These are phyloP conservation scores for Takifugu bimaculatus DNA, from an alignment of 2,113 vertebrate genomes.

Conservation along the genomic window DNA sequence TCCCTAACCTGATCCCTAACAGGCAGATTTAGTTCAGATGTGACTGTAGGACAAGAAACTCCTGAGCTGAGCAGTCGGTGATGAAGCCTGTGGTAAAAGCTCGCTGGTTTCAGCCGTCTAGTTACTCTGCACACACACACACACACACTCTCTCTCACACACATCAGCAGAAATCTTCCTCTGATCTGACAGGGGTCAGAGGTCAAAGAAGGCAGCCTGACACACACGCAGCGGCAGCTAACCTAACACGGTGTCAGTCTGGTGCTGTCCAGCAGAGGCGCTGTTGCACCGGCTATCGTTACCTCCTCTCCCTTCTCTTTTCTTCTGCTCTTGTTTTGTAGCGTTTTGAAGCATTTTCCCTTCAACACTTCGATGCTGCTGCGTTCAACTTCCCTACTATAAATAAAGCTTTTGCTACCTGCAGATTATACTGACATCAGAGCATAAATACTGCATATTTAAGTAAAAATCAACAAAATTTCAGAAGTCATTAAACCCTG, in stretches of 20 bases:
- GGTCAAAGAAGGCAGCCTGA: conserved; percentile 26
- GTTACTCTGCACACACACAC: too few species aligned
- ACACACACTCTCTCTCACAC: neutral
- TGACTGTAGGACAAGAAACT: conserved; percentile 9
- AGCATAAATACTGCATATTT: too few species aligned
- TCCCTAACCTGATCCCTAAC: too few species aligned
- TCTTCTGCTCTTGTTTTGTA: neutral
- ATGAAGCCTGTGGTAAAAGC: conserved; percentile 49
- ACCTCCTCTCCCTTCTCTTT: neutral
- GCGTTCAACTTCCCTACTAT: too few species aligned
- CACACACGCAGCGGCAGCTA: conserved; percentile 23
- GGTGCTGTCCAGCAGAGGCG: conserved; percentile 35
- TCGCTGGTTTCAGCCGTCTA: conserved; percentile 50
- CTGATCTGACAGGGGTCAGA: conserved; percentile 25
- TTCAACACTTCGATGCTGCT: too few species aligned
- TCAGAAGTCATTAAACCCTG: too few species aligned
- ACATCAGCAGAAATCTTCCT: conserved; percentile 20
- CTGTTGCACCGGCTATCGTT: conserved; percentile 43
- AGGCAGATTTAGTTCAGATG: too few species aligned
- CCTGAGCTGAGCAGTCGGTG: conserved; percentile 13
- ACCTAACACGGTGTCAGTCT: conserved; percentile 2
- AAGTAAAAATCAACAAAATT: too few species aligned
- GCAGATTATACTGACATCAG: too few species aligned
- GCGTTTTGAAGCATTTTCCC: neutral
- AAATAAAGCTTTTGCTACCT: too few species aligned